These are phyloP conservation scores for Gordius sp. DNA, from an alignment of 2,888 invertebrate species.

Conservation along the genomic window DNA sequence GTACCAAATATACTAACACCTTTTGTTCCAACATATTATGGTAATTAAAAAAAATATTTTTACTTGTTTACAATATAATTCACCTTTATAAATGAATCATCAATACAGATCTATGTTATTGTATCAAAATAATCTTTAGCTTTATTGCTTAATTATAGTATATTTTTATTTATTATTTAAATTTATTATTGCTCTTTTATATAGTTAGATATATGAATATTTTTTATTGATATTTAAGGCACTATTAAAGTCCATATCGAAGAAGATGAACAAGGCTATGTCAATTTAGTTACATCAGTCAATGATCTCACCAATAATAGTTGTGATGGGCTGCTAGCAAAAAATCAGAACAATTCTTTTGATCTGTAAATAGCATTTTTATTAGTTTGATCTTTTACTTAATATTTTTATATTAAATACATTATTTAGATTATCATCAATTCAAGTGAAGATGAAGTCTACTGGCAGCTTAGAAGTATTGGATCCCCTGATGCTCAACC, in stretches of 20 bases:
- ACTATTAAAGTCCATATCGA: not conserved
- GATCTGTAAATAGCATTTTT: not conserved
- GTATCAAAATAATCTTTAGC: too few species aligned
- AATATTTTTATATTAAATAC: too few species aligned
- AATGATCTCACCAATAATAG: too few species aligned
- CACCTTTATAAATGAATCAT: too few species aligned
- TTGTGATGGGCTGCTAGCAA: too few species aligned
- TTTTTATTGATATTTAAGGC: not conserved
- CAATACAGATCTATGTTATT: too few species aligned
- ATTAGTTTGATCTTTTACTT: too few species aligned
- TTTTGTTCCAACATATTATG: conserved; percentile 14
- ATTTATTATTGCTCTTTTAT: too few species aligned
- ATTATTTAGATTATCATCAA: conserved; percentile 1
- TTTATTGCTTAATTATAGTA: not conserved
- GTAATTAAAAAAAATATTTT: too few species aligned
- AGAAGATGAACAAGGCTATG: conserved; percentile 8
- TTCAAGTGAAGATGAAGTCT: not conserved
- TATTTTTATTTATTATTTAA: conserved; percentile 7
- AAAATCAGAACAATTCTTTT: not conserved
- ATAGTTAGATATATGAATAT: not conserved
- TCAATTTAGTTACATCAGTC: conserved; percentile 6
- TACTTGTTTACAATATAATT: too few species aligned
- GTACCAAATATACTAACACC: not conserved
- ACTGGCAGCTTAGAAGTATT: conserved; percentile 9
- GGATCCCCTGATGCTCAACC: not conserved